Percentiles rank a stretch among this genome's conserved stretches.
Evolutionary conservation across 2,888 invertebrate species (phyloP).

Genomic region (Perizoma flavofasciatum): DNA sequence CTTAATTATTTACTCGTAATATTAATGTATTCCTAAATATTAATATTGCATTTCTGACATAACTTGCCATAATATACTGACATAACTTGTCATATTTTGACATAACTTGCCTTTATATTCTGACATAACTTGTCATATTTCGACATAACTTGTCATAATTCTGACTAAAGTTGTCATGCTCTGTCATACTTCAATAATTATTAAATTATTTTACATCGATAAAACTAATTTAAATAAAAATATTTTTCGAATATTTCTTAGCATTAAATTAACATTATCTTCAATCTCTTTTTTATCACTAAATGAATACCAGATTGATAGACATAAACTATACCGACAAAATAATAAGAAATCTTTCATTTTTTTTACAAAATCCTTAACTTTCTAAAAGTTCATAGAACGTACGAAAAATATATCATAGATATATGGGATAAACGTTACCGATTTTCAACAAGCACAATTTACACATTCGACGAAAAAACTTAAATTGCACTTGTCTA

Average conservation of each 20-base stretch:
- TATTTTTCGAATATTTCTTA: not conserved
- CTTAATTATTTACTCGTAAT: slow-evolving; percentile 13
- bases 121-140: slow-evolving; percentile 57
- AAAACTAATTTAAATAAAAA: too few relatives aligned
- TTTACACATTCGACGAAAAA: slow-evolving; percentile 36
- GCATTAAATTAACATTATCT: not conserved
- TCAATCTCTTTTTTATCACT: slow-evolving; percentile 20
- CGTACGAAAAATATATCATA: slow-evolving; percentile 98
- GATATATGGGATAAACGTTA: slow-evolving; percentile 98
- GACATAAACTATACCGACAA: not conserved
- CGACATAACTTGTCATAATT: slow-evolving; percentile 57
- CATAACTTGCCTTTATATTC: slow-evolving; percentile 38
- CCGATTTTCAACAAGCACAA: slow-evolving; percentile 80
- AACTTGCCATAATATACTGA: slow-evolving; percentile 37
- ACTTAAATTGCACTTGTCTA: slow-evolving; percentile 53
- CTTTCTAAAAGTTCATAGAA: slow-evolving; percentile 93
- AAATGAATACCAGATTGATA: slow-evolving; percentile 11
- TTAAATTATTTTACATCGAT: not conserved
- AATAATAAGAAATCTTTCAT: slow-evolving; percentile 35
- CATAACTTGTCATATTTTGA: slow-evolving; percentile 19
- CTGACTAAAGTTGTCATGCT: slow-evolving; percentile 2
- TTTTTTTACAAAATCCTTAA: slow-evolving; percentile 69
- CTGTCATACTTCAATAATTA: too few relatives aligned
- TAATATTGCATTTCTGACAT: slow-evolving; percentile 45
- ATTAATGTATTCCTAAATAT: slow-evolving; percentile 35